These are phyloP conservation scores for Azorinus chamasolen DNA, from an alignment of 2,888 invertebrate genomes.

Conservation along the genomic window DNA sequence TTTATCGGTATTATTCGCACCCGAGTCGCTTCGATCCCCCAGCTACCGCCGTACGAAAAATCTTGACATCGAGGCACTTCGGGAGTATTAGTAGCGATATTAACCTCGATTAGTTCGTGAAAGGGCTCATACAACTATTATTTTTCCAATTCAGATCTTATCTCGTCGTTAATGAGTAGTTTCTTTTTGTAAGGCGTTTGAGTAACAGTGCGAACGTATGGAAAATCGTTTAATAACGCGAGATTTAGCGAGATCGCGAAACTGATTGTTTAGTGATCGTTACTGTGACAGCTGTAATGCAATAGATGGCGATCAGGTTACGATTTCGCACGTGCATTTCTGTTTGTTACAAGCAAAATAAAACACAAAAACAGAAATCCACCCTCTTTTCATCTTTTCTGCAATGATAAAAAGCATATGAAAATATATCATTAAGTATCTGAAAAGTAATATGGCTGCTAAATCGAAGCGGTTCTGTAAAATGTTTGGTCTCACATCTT, in stretches of 20 bases:
- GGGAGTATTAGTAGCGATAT: conserved; percentile 7
- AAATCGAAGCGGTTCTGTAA: no score
- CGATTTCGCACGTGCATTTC: neutral
- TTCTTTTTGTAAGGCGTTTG: neutral
- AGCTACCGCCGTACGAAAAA: no score
- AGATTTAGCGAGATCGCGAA: neutral
- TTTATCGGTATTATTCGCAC: no score
- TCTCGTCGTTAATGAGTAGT: conserved; percentile 2
- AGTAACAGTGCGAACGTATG: conserved; percentile 1
- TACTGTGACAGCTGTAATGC: neutral
- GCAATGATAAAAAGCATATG: no score
- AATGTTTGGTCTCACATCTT: no score
- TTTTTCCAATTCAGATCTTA: conserved; percentile 1
- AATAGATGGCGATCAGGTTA: neutral
- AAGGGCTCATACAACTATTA: conserved; percentile 3
- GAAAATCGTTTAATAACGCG: conserved; percentile 2
- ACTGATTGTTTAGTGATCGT: neutral
- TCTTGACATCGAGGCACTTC: conserved; percentile 1
- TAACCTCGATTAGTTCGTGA: conserved; percentile 7
- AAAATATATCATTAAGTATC: no score
- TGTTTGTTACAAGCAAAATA: neutral
- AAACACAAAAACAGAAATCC: neutral
- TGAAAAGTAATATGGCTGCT: no score
- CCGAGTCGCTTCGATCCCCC: no score
- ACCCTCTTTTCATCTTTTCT: no score